Conservation (phyloP, 2,888 invertebrate genomes). For the Drosophila buzzatii region DNA sequence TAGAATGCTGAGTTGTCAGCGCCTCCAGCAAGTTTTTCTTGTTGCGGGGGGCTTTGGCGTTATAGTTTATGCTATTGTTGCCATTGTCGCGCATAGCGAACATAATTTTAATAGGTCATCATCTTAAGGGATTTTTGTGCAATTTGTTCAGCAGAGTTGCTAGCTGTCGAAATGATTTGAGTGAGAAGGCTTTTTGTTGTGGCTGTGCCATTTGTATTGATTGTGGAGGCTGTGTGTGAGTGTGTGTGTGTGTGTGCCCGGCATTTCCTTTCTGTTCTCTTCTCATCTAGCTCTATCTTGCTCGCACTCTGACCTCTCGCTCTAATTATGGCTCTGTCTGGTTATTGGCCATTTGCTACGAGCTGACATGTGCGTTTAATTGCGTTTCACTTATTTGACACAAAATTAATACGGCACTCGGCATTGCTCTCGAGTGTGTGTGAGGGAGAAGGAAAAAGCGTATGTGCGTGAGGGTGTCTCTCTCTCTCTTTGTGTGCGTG, state of each 20-base stretch:
- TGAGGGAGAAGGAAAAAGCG: neutral
- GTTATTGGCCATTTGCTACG: conserved; percentile 74
- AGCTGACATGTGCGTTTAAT: conserved; percentile 81
- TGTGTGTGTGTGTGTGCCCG: conserved; percentile 27
- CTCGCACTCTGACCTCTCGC: neutral
- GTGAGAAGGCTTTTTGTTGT: conserved; percentile 12
- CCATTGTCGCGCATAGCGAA: conserved; percentile 51
- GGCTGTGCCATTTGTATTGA: conserved; percentile 58
- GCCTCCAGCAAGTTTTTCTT: conserved; percentile 5
- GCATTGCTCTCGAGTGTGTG: conserved; percentile 11
- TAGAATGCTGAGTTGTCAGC: conserved; percentile 23
- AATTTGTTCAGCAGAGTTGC: conserved; percentile 49
- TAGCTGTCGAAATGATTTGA: conserved; percentile 39
- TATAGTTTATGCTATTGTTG: conserved; percentile 58
- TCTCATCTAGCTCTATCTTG: neutral
- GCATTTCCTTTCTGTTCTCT: neutral
- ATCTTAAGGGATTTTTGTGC: conserved; percentile 78
- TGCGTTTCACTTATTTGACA: conserved; percentile 81
- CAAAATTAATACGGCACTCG: conserved; percentile 76
- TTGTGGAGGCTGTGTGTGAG: conserved; percentile 50
- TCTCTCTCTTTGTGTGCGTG: neutral
- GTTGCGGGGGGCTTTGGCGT: neutral
- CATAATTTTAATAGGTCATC: conserved; percentile 81
- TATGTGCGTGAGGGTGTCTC: neutral
- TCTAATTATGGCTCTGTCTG: conserved; percentile 27